Base-by-base conservation (phyloP, 2,888 invertebrate species). In the Heteropelma amictum region DNA sequence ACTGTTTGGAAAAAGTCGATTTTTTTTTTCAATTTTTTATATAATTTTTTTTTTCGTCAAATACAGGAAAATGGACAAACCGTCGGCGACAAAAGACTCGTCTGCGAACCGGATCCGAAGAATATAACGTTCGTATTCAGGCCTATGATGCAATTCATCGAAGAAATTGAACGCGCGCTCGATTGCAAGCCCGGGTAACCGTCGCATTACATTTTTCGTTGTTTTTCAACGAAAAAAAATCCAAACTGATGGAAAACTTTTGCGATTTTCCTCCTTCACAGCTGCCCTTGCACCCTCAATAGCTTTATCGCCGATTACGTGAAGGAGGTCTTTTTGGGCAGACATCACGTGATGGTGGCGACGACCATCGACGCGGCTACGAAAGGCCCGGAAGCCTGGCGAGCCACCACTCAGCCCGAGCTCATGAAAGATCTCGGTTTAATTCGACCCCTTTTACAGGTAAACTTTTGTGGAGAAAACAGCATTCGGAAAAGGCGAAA, bases 231-330 rank as follows among this genome's bases (percentile, higher is more conserved):
- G n/a, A 7, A 5, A 2, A 3, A 14, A 26, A 2, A 4, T 38
- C 10, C 17, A 3, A 19, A n/a, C 7, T 8, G n/a, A n/a, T n/a
- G n/a, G n/a, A n/a, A n/a, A n/a, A n/a, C n/a, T n/a, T n/a, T n/a
- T n/a, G n/a, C n/a, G n/a, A n/a, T n/a, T n/a, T n/a, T n/a, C n/a
- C n/a, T n/a, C n/a, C n/a, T n/a, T n/a, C n/a, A n/a, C 77, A 92
- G 92, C 14, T 91, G 91, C 82, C 91, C 94, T 47, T 96, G 96
- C 85, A 94, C 94, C 1, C 91, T 98, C 67, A 95, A 96, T 84
- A 93, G 93, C 77, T 98, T 97, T 89, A 90, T 98, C 65, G 93
- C 94, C 51, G 95, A 96, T 87, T 96, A 97, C 89, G 95, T 98
- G 21, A 95, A 95, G 80, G 94, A 96, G 82, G 95, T 95, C 5